Base-by-base conservation (phyloP, 2,797 vertebrate species). In the Poeciliopsis gracilis region DNA sequence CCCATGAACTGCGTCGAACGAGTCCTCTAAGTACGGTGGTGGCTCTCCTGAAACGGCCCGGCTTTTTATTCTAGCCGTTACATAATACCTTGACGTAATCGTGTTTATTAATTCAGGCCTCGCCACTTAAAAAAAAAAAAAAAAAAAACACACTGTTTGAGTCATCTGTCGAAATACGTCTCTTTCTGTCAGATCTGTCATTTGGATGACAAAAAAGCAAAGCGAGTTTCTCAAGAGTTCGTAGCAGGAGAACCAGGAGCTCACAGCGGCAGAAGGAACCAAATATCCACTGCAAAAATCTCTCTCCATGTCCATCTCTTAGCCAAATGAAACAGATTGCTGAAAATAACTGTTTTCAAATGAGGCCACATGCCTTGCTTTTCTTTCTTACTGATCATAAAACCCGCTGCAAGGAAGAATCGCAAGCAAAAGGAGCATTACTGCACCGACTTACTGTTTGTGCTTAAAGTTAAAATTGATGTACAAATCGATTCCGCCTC, bases 221-320 rank as follows among this genome's bases (percentile, higher is more conserved):
- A 41, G 38, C 46, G 16, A 69, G 63, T 28, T 16, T 43, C 63
- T 77, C 59, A 15, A 15, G 83, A 69, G 28, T 71, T 38, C 23
- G 23, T 77, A 86, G 89, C 83, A 81, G 88, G 90, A 91, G 85
- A 86, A n/a, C 72, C 81, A 79, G 28, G 84, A 82, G 69, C 74
- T 85, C 51, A 33, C 38, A 41, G 74, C 25, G 46, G 70, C 49
- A 53, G 69, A 78, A 83, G 20, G 53, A 2, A 46, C 75, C 69
- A 61, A 86, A 82, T 33, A 71, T 79, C 80, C 72, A 75, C 85
- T 81, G 83, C 77, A 81, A 71, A 85, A 83, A 78, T 74, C 73
- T 41, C 66, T 57, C 73, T 79, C 57, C 75, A 85, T 79, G 77
- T 76, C 77, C 33, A 70, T 67, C 73, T 79, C 61, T 76, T 0